phyloP scores from a whole-genome alignment of 2,888 invertebrate species.

The Xanthorhoe spadicearia region DNA sequence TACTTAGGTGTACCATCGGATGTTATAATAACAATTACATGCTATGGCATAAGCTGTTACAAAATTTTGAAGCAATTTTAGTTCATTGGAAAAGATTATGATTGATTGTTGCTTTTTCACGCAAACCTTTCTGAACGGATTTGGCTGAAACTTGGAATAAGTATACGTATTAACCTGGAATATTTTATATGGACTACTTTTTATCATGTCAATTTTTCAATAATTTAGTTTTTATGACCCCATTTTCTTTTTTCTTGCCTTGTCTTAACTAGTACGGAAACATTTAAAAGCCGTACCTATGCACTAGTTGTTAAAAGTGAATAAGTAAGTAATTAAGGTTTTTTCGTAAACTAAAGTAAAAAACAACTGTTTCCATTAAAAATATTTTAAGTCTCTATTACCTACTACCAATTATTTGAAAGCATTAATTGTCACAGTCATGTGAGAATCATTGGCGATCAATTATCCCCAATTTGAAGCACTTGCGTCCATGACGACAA shows the following conservation, averaged over 20 bases:
- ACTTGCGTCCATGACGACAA: slow-evolving; percentile 66
- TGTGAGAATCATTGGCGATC: slow-evolving; percentile 72
- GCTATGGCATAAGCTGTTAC: slow-evolving; percentile 51
- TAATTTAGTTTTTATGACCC: no score
- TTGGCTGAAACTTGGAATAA: no score
- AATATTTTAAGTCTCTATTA: neutral
- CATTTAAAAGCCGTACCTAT: no score
- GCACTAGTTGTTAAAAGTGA: neutral
- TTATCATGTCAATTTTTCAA: no score
- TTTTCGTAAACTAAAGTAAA: neutral
- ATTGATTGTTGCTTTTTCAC: no score
- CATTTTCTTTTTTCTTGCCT: no score
- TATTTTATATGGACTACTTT: no score
- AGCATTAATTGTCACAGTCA: slow-evolving; percentile 64
- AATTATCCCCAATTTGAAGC: slow-evolving; percentile 79
- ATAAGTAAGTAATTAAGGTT: neutral
- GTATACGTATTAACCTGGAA: no score
- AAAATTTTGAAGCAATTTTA: slow-evolving; percentile 51
- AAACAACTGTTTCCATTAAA: neutral
- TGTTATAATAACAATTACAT: slow-evolving; percentile 60
- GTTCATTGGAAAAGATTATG: slow-evolving; percentile 45
- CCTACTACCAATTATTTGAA: slow-evolving; percentile 24
- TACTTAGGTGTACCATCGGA: slow-evolving; percentile 69
- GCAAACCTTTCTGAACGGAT: no score
- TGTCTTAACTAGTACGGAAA: no score